phyloP scores from a whole-genome alignment of 2,888 invertebrate genomes.

The Autographa pulchrina region DNA sequence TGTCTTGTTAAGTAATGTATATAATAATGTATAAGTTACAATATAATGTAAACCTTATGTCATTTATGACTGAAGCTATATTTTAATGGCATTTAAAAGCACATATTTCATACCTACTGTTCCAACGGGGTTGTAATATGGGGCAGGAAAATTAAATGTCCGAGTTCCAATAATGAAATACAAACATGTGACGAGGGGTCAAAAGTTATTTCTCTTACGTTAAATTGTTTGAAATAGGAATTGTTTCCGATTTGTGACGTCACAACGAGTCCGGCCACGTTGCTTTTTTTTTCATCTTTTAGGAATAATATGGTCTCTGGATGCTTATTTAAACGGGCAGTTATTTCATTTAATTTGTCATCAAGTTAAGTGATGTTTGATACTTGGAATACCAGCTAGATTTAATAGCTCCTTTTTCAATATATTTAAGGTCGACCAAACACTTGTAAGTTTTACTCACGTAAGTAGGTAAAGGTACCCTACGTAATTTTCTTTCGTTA shows the following conservation, averaged over 20 bases:
- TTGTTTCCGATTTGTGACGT: conserved; percentile 16
- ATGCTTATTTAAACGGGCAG: background rate
- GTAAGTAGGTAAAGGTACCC: too few relatives aligned
- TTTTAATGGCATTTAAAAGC: background rate
- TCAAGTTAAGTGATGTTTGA: too few relatives aligned
- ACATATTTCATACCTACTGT: conserved; percentile 18
- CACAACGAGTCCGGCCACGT: background rate
- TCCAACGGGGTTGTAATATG: conserved; percentile 2
- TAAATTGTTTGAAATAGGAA: conserved; percentile 45
- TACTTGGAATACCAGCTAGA: too few relatives aligned
- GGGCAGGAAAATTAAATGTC: conserved; percentile 48
- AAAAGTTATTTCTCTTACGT: conserved; percentile 48
- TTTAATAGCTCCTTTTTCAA: too few relatives aligned
- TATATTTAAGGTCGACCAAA: too few relatives aligned
- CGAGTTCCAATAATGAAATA: conserved; percentile 53
- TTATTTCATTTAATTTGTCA: too few relatives aligned
- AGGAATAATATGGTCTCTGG: background rate
- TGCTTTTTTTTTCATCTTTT: background rate
- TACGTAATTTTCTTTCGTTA: too few relatives aligned
- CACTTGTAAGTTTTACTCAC: too few relatives aligned
- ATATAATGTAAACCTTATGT: background rate
- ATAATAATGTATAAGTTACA: too few relatives aligned
- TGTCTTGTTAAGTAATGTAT: too few relatives aligned
- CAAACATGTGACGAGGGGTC: conserved; percentile 56
- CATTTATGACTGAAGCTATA: background rate